Evolutionary conservation across 2,113 vertebrate species (phyloP).

Genomic region (Callipepla squamata): DNA sequence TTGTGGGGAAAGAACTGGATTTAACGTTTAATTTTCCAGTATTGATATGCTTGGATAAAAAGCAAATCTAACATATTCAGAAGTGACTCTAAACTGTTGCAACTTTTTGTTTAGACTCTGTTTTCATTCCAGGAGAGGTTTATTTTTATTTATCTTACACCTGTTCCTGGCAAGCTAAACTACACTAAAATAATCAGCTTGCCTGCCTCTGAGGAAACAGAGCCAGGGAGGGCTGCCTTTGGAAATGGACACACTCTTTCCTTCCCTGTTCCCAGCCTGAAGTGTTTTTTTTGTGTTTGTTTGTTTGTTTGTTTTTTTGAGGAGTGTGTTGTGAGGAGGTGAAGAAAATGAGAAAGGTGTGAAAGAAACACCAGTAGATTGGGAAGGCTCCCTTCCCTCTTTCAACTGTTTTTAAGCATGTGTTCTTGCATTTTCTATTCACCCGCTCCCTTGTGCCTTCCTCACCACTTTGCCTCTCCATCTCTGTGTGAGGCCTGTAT

Average conservation of each 20-base stretch:
- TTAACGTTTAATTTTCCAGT: not conserved
- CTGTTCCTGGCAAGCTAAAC: constrained; percentile 8
- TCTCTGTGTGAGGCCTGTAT: not conserved
- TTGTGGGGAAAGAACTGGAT: not conserved
- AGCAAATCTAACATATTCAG: not conserved
- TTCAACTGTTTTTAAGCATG: not conserved
- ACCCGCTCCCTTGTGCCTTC: not conserved
- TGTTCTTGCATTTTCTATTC: not conserved
- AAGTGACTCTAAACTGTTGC: not conserved
- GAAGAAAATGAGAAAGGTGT: not conserved
- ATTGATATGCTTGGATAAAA: not conserved
- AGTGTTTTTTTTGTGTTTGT: not conserved
- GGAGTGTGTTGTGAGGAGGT: not conserved
- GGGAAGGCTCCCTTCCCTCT: not conserved
- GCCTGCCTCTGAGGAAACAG: not conserved
- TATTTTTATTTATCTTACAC: constrained; percentile 23
- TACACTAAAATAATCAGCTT: not conserved
- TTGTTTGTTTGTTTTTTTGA: not conserved
- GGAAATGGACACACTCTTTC: not conserved
- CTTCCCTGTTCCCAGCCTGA: not conserved
- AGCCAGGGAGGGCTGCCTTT: not conserved
- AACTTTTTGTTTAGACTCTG: not conserved
- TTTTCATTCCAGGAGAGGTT: not conserved
- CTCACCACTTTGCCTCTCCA: not conserved
- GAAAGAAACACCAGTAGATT: not conserved